These are phyloP conservation scores for Sinohyriopsis cumingii DNA, from an alignment of 2,888 invertebrate species.

Conservation along the genomic window DNA sequence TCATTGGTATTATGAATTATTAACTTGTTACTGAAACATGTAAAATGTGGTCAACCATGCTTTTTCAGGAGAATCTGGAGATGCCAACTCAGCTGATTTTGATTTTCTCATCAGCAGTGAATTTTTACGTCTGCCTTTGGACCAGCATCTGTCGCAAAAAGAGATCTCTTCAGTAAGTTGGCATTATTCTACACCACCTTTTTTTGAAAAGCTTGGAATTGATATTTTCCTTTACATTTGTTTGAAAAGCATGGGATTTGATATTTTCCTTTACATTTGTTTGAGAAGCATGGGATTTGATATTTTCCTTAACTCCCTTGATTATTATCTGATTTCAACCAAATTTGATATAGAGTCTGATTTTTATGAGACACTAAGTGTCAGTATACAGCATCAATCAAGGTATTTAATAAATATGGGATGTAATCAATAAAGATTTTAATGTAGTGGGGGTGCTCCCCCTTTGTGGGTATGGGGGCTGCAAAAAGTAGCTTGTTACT, in stretches of 20 bases:
- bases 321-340: not conserved
- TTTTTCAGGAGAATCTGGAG: conserved; percentile 31
- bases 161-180: conserved; percentile 78
- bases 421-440: too few relatives aligned
- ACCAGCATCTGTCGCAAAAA: conserved; percentile 83
- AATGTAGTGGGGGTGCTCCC: too few relatives aligned
- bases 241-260: conserved; percentile 76
- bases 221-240: not conserved
- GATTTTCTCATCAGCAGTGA: conserved; percentile 92
- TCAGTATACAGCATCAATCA: too few relatives aligned
- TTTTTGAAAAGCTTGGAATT: conserved; percentile 77
- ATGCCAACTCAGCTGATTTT: conserved; percentile 74
- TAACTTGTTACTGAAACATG: too few relatives aligned
- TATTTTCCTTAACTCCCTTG: not conserved
- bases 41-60: not conserved
- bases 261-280: too few relatives aligned
- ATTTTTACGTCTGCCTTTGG: conserved; percentile 82
- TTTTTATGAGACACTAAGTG: too few relatives aligned
- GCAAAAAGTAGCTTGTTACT: too few relatives aligned
- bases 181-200: not conserved
- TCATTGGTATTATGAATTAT: too few relatives aligned
- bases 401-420: too few relatives aligned
- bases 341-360: too few relatives aligned
- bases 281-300: too few relatives aligned
- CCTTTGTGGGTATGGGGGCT: too few relatives aligned